phyloP scores from a whole-genome alignment of 2,797 vertebrate genomes.

The Pantherophis vulpinus region DNA sequence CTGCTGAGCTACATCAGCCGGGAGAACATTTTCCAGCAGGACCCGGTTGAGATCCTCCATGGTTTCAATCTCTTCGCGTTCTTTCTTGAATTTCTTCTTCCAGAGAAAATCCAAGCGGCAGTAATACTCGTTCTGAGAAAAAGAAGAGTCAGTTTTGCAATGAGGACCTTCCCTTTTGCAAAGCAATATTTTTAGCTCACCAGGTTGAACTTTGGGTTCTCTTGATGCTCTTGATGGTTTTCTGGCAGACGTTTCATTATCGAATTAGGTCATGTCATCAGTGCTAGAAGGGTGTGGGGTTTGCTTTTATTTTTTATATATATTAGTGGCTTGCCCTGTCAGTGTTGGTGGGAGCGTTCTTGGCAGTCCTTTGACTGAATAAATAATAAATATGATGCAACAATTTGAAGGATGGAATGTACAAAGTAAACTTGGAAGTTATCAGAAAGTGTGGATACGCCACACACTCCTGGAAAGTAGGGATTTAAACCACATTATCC shows the following conservation, averaged over 20 bases:
- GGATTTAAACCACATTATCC: neutral
- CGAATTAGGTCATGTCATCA: neutral
- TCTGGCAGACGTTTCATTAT: neutral
- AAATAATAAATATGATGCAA: neutral
- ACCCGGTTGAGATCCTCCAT: slow-evolving; percentile 87
- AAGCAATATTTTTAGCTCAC: neutral
- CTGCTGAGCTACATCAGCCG: slow-evolving; percentile 80
- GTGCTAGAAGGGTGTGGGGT: neutral
- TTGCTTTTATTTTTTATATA: neutral
- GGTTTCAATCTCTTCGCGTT: slow-evolving; percentile 85
- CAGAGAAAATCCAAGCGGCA: slow-evolving; percentile 86
- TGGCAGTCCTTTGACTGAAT: neutral
- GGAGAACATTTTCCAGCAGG: slow-evolving; percentile 86
- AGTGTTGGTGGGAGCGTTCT: neutral
- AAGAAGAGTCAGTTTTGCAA: neutral
- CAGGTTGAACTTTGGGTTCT: neutral
- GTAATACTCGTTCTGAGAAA: slow-evolving; percentile 81
- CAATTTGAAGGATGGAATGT: neutral
- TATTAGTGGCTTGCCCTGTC: neutral
- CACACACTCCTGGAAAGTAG: neutral
- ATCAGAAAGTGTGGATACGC: neutral
- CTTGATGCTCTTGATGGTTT: neutral
- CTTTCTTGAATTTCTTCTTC: slow-evolving; percentile 79
- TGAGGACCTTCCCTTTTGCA: neutral
- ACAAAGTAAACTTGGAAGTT: neutral